Evolutionary conservation across 2,797 vertebrate genomes (phyloP), one percentile per base, ranked within the genome.

Genomic region (Allobates femoralis): DNA sequence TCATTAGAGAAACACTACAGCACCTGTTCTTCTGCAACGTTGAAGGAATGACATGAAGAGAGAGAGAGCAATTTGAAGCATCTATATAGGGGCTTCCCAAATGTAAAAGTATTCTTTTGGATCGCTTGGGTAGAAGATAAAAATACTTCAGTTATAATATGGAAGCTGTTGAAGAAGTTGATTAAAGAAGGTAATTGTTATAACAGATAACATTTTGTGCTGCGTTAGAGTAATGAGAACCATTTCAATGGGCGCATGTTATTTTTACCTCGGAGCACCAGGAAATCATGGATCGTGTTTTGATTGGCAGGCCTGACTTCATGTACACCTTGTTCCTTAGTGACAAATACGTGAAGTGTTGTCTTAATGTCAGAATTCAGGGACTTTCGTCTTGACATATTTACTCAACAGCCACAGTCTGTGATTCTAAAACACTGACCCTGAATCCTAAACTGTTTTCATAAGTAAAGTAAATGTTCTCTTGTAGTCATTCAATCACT

Each of bases 341-440:
- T 83, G 81, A 83, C 81, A 83, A 74, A 83, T 83, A 83, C 58
- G 30, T 83, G 69, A 83, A 75, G 71, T 83, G 81, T 83, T 83
- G 69, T 83, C 67, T 83, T 74, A 74, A 83, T 74, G 81, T 83
- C 69, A 83, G 53, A 83, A 83, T 83, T 83, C 55, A 46, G 69
- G 81, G 55, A 19, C 69, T 75, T 83, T 83, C 69, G 41, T 75
- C 55, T 62, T 83, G 81, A 83, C 81, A 83, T 83, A 83, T 83
- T 83, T 83, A 62, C 81, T 75, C 69, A 83, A 60, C 69, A 50
- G 69, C 69, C 69, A 30, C 67, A 83, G 81, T 32, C 30, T 83
- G 69, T 83, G 81, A 83, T 83, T 83, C 60, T 83, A 26, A 75
- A 75, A 83, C 41, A 46, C 67, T 75, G 81, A 83, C 81, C 81